Evolutionary conservation across 1,140 invertebrate species (phyloP), one percentile per base, ranked within the genome.

Genomic region (Goniozus legneri): DNA sequence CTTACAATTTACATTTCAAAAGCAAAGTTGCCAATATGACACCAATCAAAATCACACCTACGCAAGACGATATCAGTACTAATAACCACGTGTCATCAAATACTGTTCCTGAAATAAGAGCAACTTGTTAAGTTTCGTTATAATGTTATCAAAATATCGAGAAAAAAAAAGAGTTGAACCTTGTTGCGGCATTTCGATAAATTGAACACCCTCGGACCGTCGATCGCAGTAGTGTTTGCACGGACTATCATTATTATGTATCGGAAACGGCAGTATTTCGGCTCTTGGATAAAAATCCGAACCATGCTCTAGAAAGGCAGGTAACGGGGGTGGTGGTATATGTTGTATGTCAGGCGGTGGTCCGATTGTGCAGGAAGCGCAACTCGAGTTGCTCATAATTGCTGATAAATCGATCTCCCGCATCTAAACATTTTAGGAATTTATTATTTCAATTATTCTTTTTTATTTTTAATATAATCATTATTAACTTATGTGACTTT

Each of bases 61-160:
- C 81, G 56, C 86, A 88, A 24, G 85, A 89, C 0, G 85, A 86
- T 54, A 90, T 84, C 32, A 89, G 65, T n/a, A 88, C 82, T 44
- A 91, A 73, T 27, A 91, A 79, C 88, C 88, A 91, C 0, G 88
- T 88, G 59, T 90, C 86, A 49, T 88, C 87, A 13, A 85, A 81
- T 4, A 79, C 76, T 7, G 81, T 74, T 10, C 71, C 71, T 69
- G 37, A 41, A 62, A 67, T 15, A 27, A 10, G 24, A 27, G 24
- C 24, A 10, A 27, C 24, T 27, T 27, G 10, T 10, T 27, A 6
- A 10, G 4, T 4, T 27, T 27, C 24, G 24, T 27, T 27, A 27
- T 6, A 4, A 27, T 27, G n/a, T n/a, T n/a, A n/a, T n/a, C n/a
- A n/a, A 19, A 44, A 33, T 14, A 13, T 33, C 2, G 8, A n/a